Conservation (phyloP, 2,797 vertebrate genomes). For the Myotis myotis region DNA sequence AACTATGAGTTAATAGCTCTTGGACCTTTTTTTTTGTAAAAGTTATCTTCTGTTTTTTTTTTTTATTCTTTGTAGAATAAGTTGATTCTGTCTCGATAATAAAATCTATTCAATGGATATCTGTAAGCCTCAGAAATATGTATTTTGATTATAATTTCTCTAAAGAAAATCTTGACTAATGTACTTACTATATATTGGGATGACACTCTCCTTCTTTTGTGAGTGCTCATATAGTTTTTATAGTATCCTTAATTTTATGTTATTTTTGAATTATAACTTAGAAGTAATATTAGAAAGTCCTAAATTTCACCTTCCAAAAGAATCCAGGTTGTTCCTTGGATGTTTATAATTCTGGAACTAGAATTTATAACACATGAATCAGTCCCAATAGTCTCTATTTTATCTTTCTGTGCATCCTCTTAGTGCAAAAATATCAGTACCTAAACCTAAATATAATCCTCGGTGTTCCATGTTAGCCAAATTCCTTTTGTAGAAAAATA, state of each 20-base stretch:
- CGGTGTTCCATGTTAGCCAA: slow-evolving; percentile 25
- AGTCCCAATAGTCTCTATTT: background rate
- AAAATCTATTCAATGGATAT: background rate
- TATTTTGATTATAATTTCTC: background rate
- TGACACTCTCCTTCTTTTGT: background rate
- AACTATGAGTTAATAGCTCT: background rate
- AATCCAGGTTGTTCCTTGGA: background rate
- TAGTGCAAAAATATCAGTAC: background rate
- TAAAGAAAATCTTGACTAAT: background rate
- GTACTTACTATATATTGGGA: background rate
- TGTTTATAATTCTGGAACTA: slow-evolving; percentile 41
- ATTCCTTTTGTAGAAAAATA: background rate
- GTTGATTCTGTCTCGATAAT: background rate
- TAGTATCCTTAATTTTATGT: background rate
- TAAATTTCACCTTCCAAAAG: background rate
- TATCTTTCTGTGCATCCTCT: background rate
- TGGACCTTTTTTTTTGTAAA: background rate
- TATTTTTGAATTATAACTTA: background rate
- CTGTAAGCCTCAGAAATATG: background rate
- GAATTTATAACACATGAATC: slow-evolving; percentile 16
- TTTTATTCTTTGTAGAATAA: background rate
- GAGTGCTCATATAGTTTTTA: background rate
- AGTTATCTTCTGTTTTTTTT: background rate
- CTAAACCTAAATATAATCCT: slow-evolving; percentile 56
- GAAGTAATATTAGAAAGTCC: background rate